Conservation (phyloP, 2,797 vertebrate species). For the Alexandromys oeconomus region DNA sequence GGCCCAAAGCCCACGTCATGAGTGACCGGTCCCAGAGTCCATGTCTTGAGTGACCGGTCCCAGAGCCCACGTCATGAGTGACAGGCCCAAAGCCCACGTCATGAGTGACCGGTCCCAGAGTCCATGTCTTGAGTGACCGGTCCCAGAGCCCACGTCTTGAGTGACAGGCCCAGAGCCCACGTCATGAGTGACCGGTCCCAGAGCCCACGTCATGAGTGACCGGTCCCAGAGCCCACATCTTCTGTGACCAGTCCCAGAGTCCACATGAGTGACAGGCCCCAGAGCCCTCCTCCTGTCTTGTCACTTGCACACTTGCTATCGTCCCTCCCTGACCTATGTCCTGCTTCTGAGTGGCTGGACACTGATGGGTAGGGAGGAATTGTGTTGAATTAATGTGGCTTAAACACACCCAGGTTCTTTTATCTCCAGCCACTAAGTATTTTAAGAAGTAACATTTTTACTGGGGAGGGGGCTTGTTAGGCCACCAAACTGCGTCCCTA, state of each 20-base stretch:
- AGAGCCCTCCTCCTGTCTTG: not conserved
- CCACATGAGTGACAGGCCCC: not conserved
- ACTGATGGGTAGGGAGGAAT: not conserved
- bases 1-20: not conserved
- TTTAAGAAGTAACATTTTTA: conserved; percentile 42
- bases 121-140: too few species aligned
- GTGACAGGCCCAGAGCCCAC: too few species aligned
- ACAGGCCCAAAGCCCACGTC: too few species aligned
- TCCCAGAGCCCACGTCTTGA: too few species aligned
- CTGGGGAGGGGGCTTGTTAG: not conserved
- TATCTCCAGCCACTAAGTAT: not conserved
- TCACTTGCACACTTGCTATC: not conserved
- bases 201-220: too few species aligned
- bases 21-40: not conserved
- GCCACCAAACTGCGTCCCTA: too few species aligned
- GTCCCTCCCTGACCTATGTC: not conserved
- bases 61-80: too few species aligned
- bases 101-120: too few species aligned
- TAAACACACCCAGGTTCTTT: not conserved
- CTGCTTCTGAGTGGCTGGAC: not conserved
- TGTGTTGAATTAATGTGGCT: not conserved
- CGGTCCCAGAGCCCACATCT: too few species aligned
- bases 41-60: too few species aligned
- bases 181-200: not conserved
- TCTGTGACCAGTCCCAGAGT: too few species aligned